These are phyloP conservation scores for Chelon labrosus DNA, from an alignment of 2,797 vertebrate species.

Conservation along the genomic window DNA sequence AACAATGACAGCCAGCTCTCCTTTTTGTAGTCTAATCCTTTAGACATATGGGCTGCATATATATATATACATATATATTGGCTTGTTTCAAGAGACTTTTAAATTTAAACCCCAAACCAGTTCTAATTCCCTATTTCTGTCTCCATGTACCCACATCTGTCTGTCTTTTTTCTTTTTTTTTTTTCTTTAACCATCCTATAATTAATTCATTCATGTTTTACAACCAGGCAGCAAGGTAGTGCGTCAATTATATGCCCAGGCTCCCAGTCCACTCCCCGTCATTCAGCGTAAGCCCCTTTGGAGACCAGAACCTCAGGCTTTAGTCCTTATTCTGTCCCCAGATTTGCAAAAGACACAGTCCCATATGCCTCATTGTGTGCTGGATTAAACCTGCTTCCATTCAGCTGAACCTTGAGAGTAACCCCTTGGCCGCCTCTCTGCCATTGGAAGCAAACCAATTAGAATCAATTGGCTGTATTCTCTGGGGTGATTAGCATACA, in stretches of 20 bases:
- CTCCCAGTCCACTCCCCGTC: constrained; percentile 52
- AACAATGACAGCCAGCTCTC: too few relatives aligned
- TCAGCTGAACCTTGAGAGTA: constrained; percentile 66
- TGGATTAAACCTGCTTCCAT: constrained; percentile 72
- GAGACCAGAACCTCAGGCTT: constrained; percentile 58
- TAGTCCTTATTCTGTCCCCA: constrained; percentile 56
- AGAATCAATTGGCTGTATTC: constrained; percentile 79
- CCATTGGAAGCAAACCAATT: constrained; percentile 78
- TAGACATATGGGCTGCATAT: too few relatives aligned
- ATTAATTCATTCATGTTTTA: constrained; percentile 67
- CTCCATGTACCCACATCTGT: constrained; percentile 14
- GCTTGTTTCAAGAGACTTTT: background rate
- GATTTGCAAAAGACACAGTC: constrained; percentile 74
- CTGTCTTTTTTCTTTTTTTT: background rate
- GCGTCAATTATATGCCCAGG: constrained; percentile 52
- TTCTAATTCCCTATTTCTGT: background rate
- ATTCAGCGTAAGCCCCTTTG: constrained; percentile 58
- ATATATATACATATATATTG: too few relatives aligned
- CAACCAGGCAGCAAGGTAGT: constrained; percentile 47
- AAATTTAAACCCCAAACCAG: background rate
- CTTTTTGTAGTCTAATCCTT: too few relatives aligned
- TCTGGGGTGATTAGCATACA: constrained; percentile 80
- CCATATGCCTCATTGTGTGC: constrained; percentile 76
- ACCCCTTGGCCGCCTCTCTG: constrained; percentile 61
- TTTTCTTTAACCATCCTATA: constrained; percentile 25